A percentile compares a stretch with the other conserved stretches of the same genome.
phyloP scores from a whole-genome alignment of 2,797 vertebrate species.

The Esox masquinongy region DNA sequence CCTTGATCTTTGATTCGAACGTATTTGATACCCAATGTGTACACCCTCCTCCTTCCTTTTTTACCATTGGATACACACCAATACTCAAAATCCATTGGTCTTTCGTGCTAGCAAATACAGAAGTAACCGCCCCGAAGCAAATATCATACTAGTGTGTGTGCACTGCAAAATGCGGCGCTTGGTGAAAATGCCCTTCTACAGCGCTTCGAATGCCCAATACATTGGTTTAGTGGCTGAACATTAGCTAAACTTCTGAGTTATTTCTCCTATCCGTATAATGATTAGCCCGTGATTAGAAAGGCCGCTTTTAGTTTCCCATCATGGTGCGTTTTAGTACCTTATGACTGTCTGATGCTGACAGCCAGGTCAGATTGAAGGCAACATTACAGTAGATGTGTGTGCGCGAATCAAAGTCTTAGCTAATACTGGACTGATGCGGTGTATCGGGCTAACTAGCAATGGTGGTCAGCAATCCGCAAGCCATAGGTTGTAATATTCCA shows the following conservation, averaged over 20 bases:
- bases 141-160: slow-evolving; percentile 50
- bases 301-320: not conserved
- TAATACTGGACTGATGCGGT: too few relatives aligned
- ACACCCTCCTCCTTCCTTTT: not conserved
- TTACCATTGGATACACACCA: slow-evolving; percentile 45
- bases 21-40: slow-evolving; percentile 33
- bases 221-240: not conserved
- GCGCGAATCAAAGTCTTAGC: not conserved
- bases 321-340: not conserved
- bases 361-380: not conserved
- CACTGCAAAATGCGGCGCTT: slow-evolving; percentile 42
- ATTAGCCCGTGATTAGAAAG: not conserved
- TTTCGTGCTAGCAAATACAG: slow-evolving; percentile 7
- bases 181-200: slow-evolving; percentile 70
- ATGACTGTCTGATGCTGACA: not conserved
- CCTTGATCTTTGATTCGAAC: slow-evolving; percentile 33
- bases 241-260: not conserved
- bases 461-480: not conserved
- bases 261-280: not conserved
- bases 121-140: slow-evolving; percentile 34
- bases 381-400: not conserved
- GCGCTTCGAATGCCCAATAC: slow-evolving; percentile 34
- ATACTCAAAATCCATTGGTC: slow-evolving; percentile 43
- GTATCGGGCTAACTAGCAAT: too few relatives aligned
- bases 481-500: not conserved